Base-by-base conservation (phyloP, 2,888 invertebrate species). In the Xestia xanthographa region DNA sequence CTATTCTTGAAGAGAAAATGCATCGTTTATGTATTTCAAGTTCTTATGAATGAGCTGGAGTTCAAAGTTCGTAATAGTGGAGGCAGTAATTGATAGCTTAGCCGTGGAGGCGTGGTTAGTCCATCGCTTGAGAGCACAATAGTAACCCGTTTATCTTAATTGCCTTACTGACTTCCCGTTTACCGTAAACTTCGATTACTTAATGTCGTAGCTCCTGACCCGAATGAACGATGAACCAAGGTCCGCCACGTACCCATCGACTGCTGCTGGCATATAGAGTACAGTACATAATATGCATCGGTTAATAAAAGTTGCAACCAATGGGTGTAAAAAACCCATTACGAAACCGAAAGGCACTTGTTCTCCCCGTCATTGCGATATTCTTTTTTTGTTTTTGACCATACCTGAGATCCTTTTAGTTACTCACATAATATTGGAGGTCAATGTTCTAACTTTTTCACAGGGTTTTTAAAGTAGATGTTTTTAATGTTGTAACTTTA, bases 181-280 rank as follows among this genome's bases (percentile, higher is more conserved):
- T 66, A 75, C 74, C 79, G 80, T 86, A 83, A 87, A 87, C 71
- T 82, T 80, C 76, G 80, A 86, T 85, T 84, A 86, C 74, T 80
- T 84, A 82, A 77, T 84, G 82, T 75, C 66, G 53, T 68, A 48
- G 71, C 73, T 62, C 48, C 66, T 66, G 75, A 82, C 72, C 74
- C 53, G 66, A 72, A 82, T 86, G 80, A 84, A 60, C 63, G 82
- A 82, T 72, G 72, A 74, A 60, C 29, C 50, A 66, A 66, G 67
- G 66, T 29, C n/a, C 17, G 38, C 53, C 38, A 34, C 63, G 43
- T 56, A 65, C 26, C 38, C 60, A 67, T 17, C 45, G 41, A 12
- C 34, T 29, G 29, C 9, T 29, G 34, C 38, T 50, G 56, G 62
- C 60, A 66, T 53, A 22, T 22, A 8, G 8, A n/a, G 9, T 41